phyloP scores from a whole-genome alignment of 1,140 invertebrate genomes.

The Brachionus angularis region DNA sequence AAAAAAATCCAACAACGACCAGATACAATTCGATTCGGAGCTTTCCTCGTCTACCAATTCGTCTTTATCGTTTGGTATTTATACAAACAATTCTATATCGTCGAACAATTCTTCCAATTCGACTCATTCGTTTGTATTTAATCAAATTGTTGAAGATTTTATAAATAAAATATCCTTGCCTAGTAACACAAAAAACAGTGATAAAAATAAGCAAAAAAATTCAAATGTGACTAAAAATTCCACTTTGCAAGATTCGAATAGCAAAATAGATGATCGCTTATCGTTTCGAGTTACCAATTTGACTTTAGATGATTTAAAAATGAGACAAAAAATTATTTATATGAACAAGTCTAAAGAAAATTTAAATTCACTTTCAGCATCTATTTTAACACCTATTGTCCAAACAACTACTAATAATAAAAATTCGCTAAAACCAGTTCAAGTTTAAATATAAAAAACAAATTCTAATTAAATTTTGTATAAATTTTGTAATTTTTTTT shows the following conservation, averaged over 20 bases:
- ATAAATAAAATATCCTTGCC: not conserved
- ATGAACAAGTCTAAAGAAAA: too few species aligned
- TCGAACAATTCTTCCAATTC: not conserved
- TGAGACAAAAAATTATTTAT: slow-evolving; percentile 16
- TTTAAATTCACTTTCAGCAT: too few species aligned
- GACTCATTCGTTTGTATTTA: slow-evolving; percentile 8
- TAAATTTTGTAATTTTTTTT: too few species aligned
- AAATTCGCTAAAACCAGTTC: too few species aligned
- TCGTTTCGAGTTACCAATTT: slow-evolving; percentile 25
- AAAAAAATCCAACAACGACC: not conserved
- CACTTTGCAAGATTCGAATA: not conserved
- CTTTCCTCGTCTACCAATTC: not conserved
- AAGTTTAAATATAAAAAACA: too few species aligned
- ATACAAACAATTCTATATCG: slow-evolving; percentile 25
- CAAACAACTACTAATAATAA: too few species aligned
- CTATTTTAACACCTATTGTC: too few species aligned
- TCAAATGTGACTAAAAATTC: not conserved
- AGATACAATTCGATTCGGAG: not conserved
- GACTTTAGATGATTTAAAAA: slow-evolving; percentile 14
- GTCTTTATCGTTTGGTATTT: not conserved
- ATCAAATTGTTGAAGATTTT: slow-evolving; percentile 37
- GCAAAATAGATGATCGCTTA: not conserved
- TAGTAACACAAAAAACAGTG: not conserved
- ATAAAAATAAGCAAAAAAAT: not conserved
- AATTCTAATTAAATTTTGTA: too few species aligned